phyloP scores from a whole-genome alignment of 2,113 vertebrate genomes.

The Esox niger region DNA sequence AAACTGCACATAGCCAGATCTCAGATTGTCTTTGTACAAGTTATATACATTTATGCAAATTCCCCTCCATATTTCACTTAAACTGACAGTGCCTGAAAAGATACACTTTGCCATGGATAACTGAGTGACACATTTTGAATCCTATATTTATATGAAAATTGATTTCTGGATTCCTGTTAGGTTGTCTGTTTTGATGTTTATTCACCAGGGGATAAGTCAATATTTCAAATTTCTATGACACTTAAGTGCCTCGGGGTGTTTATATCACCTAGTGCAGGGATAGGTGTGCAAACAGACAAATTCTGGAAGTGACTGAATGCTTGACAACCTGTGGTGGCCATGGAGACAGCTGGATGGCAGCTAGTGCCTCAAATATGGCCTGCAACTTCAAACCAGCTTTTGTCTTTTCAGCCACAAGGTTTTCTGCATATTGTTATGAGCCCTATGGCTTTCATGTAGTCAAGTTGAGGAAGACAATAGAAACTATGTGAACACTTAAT shows the following conservation, averaged over 20 bases:
- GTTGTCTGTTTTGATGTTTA: background rate
- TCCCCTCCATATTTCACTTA: background rate
- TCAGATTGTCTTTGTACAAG: background rate
- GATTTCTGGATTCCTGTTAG: background rate
- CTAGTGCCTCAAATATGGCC: background rate
- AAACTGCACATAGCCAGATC: background rate
- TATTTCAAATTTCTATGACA: background rate
- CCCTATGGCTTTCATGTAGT: too few species aligned
- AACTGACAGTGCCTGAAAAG: background rate
- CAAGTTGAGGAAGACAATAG: too few species aligned
- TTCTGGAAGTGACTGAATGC: background rate
- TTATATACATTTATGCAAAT: constrained; percentile 1
- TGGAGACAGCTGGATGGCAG: background rate
- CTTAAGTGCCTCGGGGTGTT: background rate
- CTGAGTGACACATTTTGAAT: background rate
- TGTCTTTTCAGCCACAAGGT: too few species aligned
- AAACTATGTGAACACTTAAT: too few species aligned
- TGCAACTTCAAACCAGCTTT: background rate
- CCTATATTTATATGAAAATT: background rate
- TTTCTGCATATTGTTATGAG: too few species aligned
- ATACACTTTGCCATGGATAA: background rate
- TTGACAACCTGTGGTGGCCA: background rate
- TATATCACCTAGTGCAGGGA: background rate
- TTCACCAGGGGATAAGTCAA: background rate
- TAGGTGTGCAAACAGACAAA: background rate